A percentile compares a stretch with the other conserved stretches of the same genome.
These are phyloP conservation scores for Xenopus petersii DNA, from an alignment of 2,797 vertebrate species.

Conservation along the genomic window DNA sequence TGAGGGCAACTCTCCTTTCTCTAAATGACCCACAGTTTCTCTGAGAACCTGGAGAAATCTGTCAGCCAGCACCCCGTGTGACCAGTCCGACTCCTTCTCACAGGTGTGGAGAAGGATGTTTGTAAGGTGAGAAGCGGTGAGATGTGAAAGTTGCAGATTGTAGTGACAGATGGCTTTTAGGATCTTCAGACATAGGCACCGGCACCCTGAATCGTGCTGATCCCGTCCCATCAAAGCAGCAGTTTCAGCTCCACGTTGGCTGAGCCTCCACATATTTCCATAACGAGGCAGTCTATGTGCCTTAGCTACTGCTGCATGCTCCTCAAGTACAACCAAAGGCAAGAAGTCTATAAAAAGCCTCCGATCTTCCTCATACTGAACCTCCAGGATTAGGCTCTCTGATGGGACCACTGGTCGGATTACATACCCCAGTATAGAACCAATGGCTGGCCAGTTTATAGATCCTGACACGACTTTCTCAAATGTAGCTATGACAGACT, in stretches of 20 bases:
- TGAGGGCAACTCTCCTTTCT: slow-evolving; percentile 86
- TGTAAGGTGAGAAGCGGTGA: slow-evolving; percentile 91
- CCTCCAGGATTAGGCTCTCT: slow-evolving; percentile 86
- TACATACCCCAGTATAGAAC: slow-evolving; percentile 88
- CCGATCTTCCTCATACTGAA: slow-evolving; percentile 85
- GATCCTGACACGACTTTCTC: slow-evolving; percentile 90
- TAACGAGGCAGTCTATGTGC: slow-evolving; percentile 85
- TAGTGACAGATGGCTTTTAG: slow-evolving; percentile 89
- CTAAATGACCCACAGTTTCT: slow-evolving; percentile 82
- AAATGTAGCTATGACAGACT: slow-evolving; percentile 85
- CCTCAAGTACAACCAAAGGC: slow-evolving; percentile 86
- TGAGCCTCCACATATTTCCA: slow-evolving; percentile 92
- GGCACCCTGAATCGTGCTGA: slow-evolving; percentile 87
- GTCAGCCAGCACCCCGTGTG: slow-evolving; percentile 82
- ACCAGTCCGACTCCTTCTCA: slow-evolving; percentile 85
- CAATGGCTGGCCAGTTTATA: slow-evolving; percentile 97
- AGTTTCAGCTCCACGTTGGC: slow-evolving; percentile 86
- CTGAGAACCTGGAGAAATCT: slow-evolving; percentile 87
- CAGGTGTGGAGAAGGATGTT: slow-evolving; percentile 85
- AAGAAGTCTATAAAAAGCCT: slow-evolving; percentile 90
- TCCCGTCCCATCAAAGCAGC: slow-evolving; percentile 85
- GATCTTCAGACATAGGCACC: slow-evolving; percentile 87
- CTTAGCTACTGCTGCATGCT: slow-evolving; percentile 84
- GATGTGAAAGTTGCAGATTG: slow-evolving; percentile 77
- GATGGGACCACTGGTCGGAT: slow-evolving; percentile 90